A percentile compares a stretch with the other conserved stretches of the same genome.
phyloP scores from a whole-genome alignment of 1,140 invertebrate genomes.

The Maconellicoccus hirsutus region DNA sequence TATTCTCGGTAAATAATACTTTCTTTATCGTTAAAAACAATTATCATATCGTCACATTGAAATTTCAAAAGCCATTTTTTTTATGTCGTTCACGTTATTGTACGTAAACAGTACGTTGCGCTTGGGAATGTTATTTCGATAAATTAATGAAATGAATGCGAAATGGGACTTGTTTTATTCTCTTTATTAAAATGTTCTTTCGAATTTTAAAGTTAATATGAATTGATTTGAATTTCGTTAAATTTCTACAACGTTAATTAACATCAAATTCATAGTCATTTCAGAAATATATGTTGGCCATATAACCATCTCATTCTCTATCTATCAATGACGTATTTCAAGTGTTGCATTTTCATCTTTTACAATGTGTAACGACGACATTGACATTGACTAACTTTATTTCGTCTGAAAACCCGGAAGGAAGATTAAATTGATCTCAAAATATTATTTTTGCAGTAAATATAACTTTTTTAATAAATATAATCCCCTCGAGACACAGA shows the following conservation, averaged over 20 bases:
- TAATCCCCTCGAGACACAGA: too few relatives aligned
- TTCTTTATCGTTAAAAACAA: background rate
- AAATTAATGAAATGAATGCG: background rate
- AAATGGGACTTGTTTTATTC: background rate
- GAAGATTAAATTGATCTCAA: too few relatives aligned
- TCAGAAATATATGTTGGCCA: background rate
- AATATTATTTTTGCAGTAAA: too few relatives aligned
- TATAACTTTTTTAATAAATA: too few relatives aligned
- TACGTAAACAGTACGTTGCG: slow-evolving; percentile 7
- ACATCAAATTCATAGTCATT: background rate
- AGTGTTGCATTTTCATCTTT: background rate
- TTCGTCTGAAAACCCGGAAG: too few relatives aligned
- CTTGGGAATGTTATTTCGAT: background rate
- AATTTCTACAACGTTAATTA: background rate
- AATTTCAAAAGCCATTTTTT: slow-evolving; percentile 18
- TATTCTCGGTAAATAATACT: background rate
- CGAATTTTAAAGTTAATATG: background rate
- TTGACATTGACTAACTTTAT: too few relatives aligned
- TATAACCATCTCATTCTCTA: background rate
- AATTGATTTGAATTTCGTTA: background rate
- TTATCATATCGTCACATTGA: background rate
- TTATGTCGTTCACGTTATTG: slow-evolving; percentile 20
- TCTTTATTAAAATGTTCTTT: background rate
- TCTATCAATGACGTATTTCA: slow-evolving; percentile 17
- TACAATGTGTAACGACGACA: too few relatives aligned